These are phyloP conservation scores for Fragum fragum DNA, from an alignment of 2,888 invertebrate genomes.

Conservation along the genomic window DNA sequence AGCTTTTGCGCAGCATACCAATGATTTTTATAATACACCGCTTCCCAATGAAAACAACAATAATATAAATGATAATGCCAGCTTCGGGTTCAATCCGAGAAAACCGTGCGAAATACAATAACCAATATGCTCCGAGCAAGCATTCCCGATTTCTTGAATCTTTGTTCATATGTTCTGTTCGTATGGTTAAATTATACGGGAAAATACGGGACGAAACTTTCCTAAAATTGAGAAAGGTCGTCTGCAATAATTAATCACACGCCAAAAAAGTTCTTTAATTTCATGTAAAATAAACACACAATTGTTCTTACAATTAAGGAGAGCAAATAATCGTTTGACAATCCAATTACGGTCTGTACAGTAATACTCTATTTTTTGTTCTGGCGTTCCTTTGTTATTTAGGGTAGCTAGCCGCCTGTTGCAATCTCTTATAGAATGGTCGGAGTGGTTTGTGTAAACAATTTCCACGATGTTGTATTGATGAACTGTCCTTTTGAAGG, in stretches of 20 bases:
- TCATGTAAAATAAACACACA: conserved; percentile 21
- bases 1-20: too few relatives aligned
- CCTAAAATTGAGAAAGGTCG: background rate
- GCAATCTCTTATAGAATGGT: background rate
- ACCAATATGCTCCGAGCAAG: too few relatives aligned
- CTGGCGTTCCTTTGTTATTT: background rate
- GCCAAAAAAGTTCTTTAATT: conserved; percentile 1
- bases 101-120: too few relatives aligned
- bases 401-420: conserved; percentile 19
- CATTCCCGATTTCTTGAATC: too few relatives aligned
- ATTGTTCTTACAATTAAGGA: conserved; percentile 18
- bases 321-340: conserved; percentile 9
- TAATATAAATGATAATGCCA: too few relatives aligned
- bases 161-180: too few relatives aligned
- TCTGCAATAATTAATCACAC: background rate
- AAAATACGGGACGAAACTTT: too few relatives aligned
- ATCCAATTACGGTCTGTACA: conserved; percentile 16
- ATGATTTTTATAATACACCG: too few relatives aligned
- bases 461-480: background rate
- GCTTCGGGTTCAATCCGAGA: too few relatives aligned
- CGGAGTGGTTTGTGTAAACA: conserved; percentile 21
- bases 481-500: conserved; percentile 1
- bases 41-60: too few relatives aligned
- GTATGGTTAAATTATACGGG: too few relatives aligned
- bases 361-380: conserved; percentile 1